Base-by-base conservation (phyloP, 2,797 vertebrate genomes). In the Uromys caudimaculatus region DNA sequence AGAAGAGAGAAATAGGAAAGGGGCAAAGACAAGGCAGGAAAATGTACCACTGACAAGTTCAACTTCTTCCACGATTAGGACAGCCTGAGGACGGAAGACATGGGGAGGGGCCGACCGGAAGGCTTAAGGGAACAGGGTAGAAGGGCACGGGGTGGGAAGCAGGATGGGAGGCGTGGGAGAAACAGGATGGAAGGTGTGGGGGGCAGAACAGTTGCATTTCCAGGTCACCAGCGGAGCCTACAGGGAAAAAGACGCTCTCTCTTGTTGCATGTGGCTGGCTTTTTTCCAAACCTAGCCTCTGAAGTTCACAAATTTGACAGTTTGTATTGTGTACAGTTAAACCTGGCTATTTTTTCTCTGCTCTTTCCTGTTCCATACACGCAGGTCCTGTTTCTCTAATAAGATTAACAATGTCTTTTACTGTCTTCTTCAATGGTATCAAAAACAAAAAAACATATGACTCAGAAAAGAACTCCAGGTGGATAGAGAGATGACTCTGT, bases 351-450 rank as follows among this genome's bases (percentile, higher is more conserved):
- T 44, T 84, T 75, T 75, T 71, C 10, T 69, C 32, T 41, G 12
- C 62, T 96, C 41, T 88, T 96, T 87, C 75, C 86, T 82, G 17
- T 90, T 89, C 94, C 47, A n/a, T 64, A 24, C 87, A 6, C 41
- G 3, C 47, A 82, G 52, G 58, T 54, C 8, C 56, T 75, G 24
- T 47, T 44, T 92, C 14, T 35, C 32, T 73, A 52, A 41, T 8
- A 60, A 58, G 8, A 95, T 19, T 13, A 91, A 41, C 10, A 89
- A 35, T 23, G 71, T 90, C 8, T 76, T 78, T 91, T 82, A 64
- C 56, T 62, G 2, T 44, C 21, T 24, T 88, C 76, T 87, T 77
- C n/a, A 13, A 24, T 21, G 14, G 2, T n/a, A 52, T 86, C 58
- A 11, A 81, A 79, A 69, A 62, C 38, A 88, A 4, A 62, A 24